Evolutionary conservation across 2,888 invertebrate species (phyloP).

Genomic region (Tinea pellionella): DNA sequence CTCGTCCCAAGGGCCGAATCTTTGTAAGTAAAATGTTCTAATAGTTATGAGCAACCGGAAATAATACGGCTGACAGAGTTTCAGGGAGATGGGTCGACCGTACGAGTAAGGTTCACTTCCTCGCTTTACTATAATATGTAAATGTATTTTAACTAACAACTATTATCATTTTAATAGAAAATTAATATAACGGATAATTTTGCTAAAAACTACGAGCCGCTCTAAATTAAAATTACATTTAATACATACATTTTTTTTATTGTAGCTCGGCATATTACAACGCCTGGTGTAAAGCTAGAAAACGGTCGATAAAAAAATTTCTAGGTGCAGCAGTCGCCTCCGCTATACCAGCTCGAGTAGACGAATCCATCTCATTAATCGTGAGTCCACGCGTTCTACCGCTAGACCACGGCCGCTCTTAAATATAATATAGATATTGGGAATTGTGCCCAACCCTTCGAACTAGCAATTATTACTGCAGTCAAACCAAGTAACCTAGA

Average conservation of each 20-base stretch:
- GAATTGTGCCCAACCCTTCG: background rate
- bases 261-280: too few species aligned
- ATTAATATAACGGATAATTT: background rate
- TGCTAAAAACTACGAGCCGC: too few species aligned
- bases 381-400: too few species aligned
- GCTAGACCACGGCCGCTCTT: too few species aligned
- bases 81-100: background rate
- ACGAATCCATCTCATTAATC: too few species aligned
- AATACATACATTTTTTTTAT: too few species aligned
- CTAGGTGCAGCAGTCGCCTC: too few species aligned
- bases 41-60: background rate
- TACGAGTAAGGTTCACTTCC: background rate
- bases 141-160: background rate
- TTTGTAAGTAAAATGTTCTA: background rate
- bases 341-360: too few species aligned
- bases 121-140: background rate
- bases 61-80: background rate
- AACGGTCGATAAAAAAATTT: too few species aligned
- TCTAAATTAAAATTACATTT: too few species aligned
- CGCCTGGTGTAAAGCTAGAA: too few species aligned
- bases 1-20: background rate
- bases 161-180: background rate
- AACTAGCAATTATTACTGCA: background rate
- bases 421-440: too few species aligned
- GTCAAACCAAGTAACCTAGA: slow-evolving; percentile 4